Evolutionary conservation across 2,797 vertebrate genomes (phyloP).

Genomic region (Pteropus rufus): DNA sequence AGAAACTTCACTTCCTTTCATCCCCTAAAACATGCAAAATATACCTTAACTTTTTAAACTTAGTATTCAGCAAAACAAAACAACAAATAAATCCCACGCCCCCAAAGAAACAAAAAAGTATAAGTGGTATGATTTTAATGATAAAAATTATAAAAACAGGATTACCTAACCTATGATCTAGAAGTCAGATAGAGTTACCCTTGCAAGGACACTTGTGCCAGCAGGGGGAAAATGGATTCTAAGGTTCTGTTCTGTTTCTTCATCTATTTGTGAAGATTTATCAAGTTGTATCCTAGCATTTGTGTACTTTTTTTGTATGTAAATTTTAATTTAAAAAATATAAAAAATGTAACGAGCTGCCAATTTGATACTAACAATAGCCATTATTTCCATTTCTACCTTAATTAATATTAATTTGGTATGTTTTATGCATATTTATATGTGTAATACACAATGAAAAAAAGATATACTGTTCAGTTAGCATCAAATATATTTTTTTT

Average conservation of each 20-base stretch:
- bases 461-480: too few relatives aligned
- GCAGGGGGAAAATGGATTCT: accelerated
- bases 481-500: neutral
- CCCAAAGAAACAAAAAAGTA: too few relatives aligned
- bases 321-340: neutral
- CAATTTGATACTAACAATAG: neutral
- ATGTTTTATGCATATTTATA: neutral
- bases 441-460: neutral
- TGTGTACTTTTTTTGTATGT: neutral
- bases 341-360: neutral
- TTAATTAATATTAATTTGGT: neutral
- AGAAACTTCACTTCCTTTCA: conserved; percentile 95
- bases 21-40: conserved; percentile 85
- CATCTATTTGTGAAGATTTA: neutral
- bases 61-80: neutral
- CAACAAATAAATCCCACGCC: neutral
- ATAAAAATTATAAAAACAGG: neutral
- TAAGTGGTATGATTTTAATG: accelerated
- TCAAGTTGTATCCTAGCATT: neutral
- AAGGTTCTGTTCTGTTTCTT: neutral
- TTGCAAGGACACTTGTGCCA: accelerated
- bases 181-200: accelerated
- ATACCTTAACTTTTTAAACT: neutral
- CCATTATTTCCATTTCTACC: neutral
- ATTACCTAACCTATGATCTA: accelerated